Conservation (phyloP, 2,797 vertebrate species). For the Alosa sapidissima region DNA sequence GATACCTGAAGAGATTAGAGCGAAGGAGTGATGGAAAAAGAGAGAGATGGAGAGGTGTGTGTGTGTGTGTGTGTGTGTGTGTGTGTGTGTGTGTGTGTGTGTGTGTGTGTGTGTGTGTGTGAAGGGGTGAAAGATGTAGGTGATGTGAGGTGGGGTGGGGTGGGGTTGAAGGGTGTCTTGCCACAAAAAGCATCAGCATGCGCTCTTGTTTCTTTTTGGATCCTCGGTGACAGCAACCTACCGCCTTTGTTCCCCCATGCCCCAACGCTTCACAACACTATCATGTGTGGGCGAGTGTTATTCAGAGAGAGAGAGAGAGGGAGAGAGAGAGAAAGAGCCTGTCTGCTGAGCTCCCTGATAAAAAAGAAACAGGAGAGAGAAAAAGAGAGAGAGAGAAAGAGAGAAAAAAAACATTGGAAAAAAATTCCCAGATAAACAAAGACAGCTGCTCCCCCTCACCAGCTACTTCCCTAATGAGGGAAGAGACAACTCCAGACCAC, state of each 20-base stretch:
- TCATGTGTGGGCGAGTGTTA: conserved; percentile 63
- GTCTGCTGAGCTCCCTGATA: conserved; percentile 14
- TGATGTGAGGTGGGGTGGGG: conserved; percentile 24
- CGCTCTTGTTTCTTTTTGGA: conserved; percentile 30
- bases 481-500: conserved; percentile 26
- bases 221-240: conserved; percentile 48
- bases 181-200: conserved; percentile 18
- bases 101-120: conserved; percentile 39
- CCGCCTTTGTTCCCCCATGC: conserved; percentile 51
- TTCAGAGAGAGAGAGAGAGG: conserved; percentile 50
- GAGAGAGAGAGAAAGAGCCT: neutral
- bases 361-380: neutral
- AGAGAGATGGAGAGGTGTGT: neutral
- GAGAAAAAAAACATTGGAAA: conserved; percentile 38
- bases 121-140: conserved; percentile 33
- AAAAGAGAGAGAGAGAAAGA: neutral
- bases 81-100: neutral
- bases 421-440: conserved; percentile 65
- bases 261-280: conserved; percentile 44
- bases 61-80: too few relatives aligned
- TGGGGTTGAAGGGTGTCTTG: conserved; percentile 41
- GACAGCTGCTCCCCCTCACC: conserved; percentile 67
- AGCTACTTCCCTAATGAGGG: conserved; percentile 43
- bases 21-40: neutral
- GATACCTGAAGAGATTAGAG: conserved; percentile 2